These are phyloP conservation scores for Euthynnus affinis DNA, from an alignment of 2,797 vertebrate genomes.

Conservation along the genomic window DNA sequence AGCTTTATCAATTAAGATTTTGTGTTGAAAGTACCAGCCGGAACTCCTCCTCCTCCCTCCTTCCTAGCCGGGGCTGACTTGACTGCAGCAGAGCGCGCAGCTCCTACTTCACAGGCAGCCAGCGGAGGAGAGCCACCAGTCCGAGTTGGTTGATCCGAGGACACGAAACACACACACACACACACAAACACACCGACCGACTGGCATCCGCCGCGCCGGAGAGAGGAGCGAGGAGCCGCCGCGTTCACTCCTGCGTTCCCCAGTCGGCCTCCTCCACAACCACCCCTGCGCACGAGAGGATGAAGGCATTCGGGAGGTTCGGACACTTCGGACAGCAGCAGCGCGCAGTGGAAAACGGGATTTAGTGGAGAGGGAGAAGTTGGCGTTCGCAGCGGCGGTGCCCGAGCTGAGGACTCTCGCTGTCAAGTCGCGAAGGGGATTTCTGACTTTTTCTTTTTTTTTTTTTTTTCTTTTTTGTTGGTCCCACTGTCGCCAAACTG, in stretches of 20 bases:
- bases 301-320: slow-evolving; percentile 50
- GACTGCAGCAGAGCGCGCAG: slow-evolving; percentile 34
- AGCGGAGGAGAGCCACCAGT: slow-evolving; percentile 73
- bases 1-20: neutral
- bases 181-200: too few relatives aligned
- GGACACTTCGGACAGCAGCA: slow-evolving; percentile 65
- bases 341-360: slow-evolving; percentile 60
- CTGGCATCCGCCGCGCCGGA: slow-evolving; percentile 18
- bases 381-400: slow-evolving; percentile 44
- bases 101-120: slow-evolving; percentile 71
- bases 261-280: slow-evolving; percentile 3
- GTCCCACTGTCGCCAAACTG: slow-evolving; percentile 20
- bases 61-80: neutral
- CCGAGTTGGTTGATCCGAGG: slow-evolving; percentile 61
- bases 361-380: slow-evolving; percentile 72
- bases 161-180: slow-evolving; percentile 33
- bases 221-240: slow-evolving; percentile 36
- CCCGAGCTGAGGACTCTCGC: slow-evolving; percentile 40
- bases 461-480: too few relatives aligned
- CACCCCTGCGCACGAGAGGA: slow-evolving; percentile 17
- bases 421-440: slow-evolving; percentile 53
- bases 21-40: slow-evolving; percentile 60
- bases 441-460: slow-evolving; percentile 30
- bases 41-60: neutral
- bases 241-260: slow-evolving; percentile 25